phyloP scores from a whole-genome alignment of 2,888 invertebrate genomes.

The Slavum lentiscoides region DNA sequence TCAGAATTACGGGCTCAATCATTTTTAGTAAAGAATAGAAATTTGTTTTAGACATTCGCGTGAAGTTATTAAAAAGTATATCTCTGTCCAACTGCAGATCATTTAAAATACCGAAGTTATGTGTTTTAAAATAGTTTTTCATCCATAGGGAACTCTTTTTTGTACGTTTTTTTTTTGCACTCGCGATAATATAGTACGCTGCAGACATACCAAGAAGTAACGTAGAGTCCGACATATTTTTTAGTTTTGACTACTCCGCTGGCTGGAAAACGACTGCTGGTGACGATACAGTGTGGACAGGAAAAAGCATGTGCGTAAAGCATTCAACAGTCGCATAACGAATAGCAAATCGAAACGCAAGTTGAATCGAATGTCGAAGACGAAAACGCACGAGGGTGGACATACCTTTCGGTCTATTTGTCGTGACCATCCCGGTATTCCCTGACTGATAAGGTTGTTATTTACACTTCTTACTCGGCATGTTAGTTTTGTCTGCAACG shows the following conservation, averaged over 20 bases:
- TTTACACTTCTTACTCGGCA: too few species aligned
- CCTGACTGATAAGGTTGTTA: too few species aligned
- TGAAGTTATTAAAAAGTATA: background rate
- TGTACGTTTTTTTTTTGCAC: background rate
- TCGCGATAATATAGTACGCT: background rate
- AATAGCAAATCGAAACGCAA: too few species aligned
- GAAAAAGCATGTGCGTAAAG: background rate
- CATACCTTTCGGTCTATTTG: too few species aligned
- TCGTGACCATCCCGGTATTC: too few species aligned
- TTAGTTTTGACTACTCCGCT: slow-evolving; percentile 6
- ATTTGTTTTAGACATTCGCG: background rate
- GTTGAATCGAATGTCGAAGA: too few species aligned
- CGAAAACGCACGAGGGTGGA: too few species aligned
- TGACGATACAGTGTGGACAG: slow-evolving; percentile 14
- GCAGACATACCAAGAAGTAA: background rate
- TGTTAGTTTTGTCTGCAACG: too few species aligned
- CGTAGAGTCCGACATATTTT: background rate
- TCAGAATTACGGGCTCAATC: background rate
- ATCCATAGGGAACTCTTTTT: background rate
- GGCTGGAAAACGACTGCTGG: slow-evolving; percentile 23
- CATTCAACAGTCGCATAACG: background rate
- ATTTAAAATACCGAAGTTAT: background rate
- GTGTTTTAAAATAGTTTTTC: background rate
- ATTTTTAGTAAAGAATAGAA: background rate
- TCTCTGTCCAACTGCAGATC: background rate